phyloP scores from a whole-genome alignment of 2,113 vertebrate genomes.

The Tenebrosternarchus preto region DNA sequence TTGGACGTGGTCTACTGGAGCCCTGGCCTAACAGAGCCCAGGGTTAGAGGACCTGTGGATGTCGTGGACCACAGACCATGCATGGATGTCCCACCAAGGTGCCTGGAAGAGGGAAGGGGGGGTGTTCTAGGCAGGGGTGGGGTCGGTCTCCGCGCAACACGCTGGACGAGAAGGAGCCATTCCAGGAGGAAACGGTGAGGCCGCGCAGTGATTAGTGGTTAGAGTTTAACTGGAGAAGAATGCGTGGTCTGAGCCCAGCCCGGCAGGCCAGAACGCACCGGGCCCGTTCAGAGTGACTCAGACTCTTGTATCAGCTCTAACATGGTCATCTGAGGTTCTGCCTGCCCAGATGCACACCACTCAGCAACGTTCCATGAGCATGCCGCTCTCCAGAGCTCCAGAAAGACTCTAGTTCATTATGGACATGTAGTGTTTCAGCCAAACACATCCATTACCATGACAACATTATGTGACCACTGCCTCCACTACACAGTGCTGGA shows the following conservation, averaged over 20 bases:
- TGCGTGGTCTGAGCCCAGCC: slow-evolving; percentile 67
- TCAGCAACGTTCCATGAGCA: slow-evolving; percentile 33
- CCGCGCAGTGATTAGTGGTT: slow-evolving; percentile 77
- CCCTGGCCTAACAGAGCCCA: slow-evolving; percentile 51
- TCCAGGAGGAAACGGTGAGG: slow-evolving; percentile 71
- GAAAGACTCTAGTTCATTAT: not conserved
- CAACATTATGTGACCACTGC: not conserved
- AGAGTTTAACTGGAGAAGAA: slow-evolving; percentile 79
- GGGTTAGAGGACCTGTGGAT: slow-evolving; percentile 59
- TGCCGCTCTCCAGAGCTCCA: slow-evolving; percentile 33
- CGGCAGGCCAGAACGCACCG: slow-evolving; percentile 60
- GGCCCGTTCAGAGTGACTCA: slow-evolving; percentile 64
- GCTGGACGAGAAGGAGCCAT: slow-evolving; percentile 60
- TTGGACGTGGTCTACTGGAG: slow-evolving; percentile 63
- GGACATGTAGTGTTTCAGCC: not conserved
- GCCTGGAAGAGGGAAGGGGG: slow-evolving; percentile 30
- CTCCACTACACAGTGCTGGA: too few species aligned
- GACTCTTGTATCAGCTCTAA: slow-evolving; percentile 52
- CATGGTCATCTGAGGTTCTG: slow-evolving; percentile 46
- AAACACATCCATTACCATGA: not conserved
- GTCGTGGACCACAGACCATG: slow-evolving; percentile 31
- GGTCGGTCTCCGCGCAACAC: slow-evolving; percentile 46
- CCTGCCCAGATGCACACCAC: slow-evolving; percentile 19
- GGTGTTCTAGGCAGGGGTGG: slow-evolving; percentile 28
- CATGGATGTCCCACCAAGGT: slow-evolving; percentile 59